Percentiles rank a stretch among this genome's conserved stretches.
These are phyloP conservation scores for Drosophila equinoxialis DNA, from an alignment of 1,140 invertebrate genomes.

Conservation along the genomic window DNA sequence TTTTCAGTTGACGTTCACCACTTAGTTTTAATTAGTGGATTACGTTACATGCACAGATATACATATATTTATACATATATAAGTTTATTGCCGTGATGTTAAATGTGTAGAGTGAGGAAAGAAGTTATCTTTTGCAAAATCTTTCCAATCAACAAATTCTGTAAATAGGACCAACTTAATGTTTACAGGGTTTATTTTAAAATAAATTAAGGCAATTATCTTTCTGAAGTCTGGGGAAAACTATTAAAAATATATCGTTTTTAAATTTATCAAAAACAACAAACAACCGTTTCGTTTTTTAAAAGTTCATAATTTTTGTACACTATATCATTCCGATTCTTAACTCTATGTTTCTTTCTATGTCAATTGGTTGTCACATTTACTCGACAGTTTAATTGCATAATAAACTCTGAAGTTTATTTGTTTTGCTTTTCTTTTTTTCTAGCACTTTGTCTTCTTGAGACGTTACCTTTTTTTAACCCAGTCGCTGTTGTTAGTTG, in stretches of 20 bases:
- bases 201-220: too few species aligned
- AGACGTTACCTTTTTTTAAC: background rate
- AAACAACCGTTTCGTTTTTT: too few species aligned
- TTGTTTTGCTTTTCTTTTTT: background rate
- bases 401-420: background rate
- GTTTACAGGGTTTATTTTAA: too few species aligned
- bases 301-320: too few species aligned
- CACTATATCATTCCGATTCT: background rate
- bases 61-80: constrained; percentile 42
- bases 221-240: too few species aligned
- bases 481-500: background rate
- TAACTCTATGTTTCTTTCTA: background rate
- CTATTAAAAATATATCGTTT: too few species aligned
- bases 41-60: constrained; percentile 53
- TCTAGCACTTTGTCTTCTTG: background rate
- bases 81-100: constrained; percentile 1
- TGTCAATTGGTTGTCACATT: background rate
- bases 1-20: constrained; percentile 59
- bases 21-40: constrained; percentile 80
- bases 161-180: too few species aligned
- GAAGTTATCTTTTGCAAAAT: background rate
- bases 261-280: too few species aligned
- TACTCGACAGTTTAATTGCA: background rate
- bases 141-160: background rate
- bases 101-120: background rate